These are phyloP conservation scores for Cartodere bifasciata DNA, from an alignment of 2,888 invertebrate species.

Conservation along the genomic window DNA sequence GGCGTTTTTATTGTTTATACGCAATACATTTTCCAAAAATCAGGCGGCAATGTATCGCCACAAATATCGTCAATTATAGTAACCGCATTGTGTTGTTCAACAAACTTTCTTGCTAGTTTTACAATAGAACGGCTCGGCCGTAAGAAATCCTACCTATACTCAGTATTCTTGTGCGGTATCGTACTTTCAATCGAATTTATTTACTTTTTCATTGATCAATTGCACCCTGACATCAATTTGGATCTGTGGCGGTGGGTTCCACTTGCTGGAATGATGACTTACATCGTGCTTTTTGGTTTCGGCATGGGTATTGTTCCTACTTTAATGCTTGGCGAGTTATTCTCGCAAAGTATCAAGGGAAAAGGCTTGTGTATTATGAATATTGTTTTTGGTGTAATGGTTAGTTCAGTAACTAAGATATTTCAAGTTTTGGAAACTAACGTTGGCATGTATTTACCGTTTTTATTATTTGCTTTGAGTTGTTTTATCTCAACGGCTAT, in stretches of 20 bases:
- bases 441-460: constrained; percentile 25
- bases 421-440: constrained; percentile 24
- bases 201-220: constrained; percentile 22
- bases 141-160: constrained; percentile 21
- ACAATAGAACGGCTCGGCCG: constrained; percentile 24
- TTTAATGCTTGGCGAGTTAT: constrained; percentile 25
- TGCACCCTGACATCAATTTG: constrained; percentile 15
- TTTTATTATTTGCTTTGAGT: constrained; percentile 22
- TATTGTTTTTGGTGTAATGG: constrained; percentile 19
- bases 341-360: constrained; percentile 25
- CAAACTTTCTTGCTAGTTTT: constrained; percentile 16
- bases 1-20: constrained; percentile 22
- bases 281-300: constrained; percentile 2
- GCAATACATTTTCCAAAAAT: constrained; percentile 26
- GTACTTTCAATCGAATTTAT: constrained; percentile 19
- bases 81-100: constrained; percentile 15
- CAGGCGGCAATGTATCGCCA: constrained; percentile 25
- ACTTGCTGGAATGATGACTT: constrained; percentile 20
- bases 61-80: constrained; percentile 25
- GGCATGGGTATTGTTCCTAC: constrained; percentile 25
- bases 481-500: constrained; percentile 20
- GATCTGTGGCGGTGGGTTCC: constrained; percentile 22
- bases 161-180: constrained; percentile 18
- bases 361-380: constrained; percentile 23
- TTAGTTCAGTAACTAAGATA: constrained; percentile 20